These are phyloP conservation scores for Myotis myotis DNA, from an alignment of 2,797 vertebrate species.

Conservation along the genomic window DNA sequence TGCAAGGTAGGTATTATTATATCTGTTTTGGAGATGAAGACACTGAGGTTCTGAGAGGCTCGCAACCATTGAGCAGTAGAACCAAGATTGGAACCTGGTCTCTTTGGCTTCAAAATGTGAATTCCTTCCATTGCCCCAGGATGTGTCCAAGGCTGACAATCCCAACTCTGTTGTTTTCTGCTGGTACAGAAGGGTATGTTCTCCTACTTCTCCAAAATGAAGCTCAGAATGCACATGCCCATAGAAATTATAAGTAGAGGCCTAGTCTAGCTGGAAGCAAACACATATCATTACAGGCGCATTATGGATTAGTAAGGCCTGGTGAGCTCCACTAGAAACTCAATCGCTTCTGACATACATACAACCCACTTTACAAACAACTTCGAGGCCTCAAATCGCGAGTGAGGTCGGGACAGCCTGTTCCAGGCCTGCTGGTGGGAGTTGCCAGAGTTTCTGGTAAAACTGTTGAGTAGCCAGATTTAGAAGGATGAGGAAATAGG, in stretches of 20 bases:
- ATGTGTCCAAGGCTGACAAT: background rate
- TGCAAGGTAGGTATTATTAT: background rate
- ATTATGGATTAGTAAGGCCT: background rate
- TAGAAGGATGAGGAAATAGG: constrained; percentile 62
- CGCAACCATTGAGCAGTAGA: background rate
- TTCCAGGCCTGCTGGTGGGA: constrained; percentile 32
- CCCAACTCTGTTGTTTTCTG: background rate
- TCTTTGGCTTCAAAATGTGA: background rate
- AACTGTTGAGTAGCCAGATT: background rate
- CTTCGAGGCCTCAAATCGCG: background rate
- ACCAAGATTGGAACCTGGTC: background rate
- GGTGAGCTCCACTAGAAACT: background rate
- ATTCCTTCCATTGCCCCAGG: background rate
- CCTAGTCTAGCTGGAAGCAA: background rate
- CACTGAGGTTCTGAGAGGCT: background rate
- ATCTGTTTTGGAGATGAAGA: background rate
- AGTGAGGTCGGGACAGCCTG: constrained; percentile 21
- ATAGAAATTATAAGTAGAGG: background rate
- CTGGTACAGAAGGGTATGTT: background rate
- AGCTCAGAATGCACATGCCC: background rate
- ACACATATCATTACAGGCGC: background rate
- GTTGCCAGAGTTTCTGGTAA: constrained; percentile 60
- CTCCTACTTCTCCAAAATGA: background rate
- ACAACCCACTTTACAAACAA: background rate
- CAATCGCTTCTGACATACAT: background rate